phyloP scores from a whole-genome alignment of 1,140 invertebrate genomes.

The Heliconius congener region DNA sequence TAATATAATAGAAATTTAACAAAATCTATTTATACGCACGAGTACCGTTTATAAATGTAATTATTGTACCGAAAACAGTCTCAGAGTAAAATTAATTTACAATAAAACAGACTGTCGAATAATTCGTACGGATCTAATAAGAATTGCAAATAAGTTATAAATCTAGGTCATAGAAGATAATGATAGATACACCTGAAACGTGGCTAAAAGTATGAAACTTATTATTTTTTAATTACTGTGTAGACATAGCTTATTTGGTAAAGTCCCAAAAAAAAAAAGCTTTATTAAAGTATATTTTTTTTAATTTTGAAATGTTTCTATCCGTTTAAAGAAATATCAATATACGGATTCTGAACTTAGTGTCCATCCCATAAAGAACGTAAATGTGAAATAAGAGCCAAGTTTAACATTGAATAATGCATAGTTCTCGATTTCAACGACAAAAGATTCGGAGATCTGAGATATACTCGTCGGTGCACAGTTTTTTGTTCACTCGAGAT shows the following conservation, averaged over 20 bases:
- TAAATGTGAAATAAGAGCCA: no score
- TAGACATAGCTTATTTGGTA: background rate
- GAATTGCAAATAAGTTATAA: background rate
- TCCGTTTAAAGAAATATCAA: no score
- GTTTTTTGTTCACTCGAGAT: no score
- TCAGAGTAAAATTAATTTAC: constrained; percentile 6
- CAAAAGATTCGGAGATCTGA: no score
- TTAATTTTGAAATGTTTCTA: no score
- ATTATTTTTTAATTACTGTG: background rate
- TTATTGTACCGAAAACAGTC: background rate
- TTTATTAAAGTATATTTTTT: no score
- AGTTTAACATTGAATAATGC: no score
- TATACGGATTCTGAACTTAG: no score
- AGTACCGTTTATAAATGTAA: background rate
- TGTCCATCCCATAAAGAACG: no score
- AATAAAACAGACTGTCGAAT: constrained; percentile 10
- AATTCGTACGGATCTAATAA: background rate
- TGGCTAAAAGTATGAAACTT: background rate
- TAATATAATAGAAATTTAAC: background rate
- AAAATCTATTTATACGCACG: background rate
- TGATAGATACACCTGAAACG: background rate
- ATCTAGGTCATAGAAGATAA: background rate
- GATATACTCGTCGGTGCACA: no score
- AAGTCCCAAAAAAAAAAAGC: background rate
- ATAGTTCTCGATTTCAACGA: no score